Conservation (phyloP, 2,797 vertebrate genomes). For the Miichthys miiuy region DNA sequence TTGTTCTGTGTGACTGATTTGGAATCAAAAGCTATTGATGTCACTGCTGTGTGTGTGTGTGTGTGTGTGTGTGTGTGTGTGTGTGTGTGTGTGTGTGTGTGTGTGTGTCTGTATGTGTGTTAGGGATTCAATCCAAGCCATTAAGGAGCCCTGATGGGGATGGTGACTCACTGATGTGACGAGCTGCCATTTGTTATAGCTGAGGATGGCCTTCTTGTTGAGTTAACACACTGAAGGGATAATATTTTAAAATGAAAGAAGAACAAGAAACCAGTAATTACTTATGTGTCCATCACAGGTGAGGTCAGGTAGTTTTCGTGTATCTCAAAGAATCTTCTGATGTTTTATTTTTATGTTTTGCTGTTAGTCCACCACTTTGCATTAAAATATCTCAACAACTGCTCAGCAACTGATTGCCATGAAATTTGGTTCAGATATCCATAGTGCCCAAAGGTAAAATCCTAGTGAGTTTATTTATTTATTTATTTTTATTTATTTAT, state of each 20-base stretch:
- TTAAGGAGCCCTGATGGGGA: conserved; percentile 9
- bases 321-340: neutral
- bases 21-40: conserved; percentile 32
- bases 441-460: neutral
- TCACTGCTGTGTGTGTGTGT: neutral
- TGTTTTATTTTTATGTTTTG: neutral
- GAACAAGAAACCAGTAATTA: conserved; percentile 2
- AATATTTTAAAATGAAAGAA: conserved; percentile 3
- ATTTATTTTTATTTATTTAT: neutral
- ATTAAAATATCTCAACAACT: neutral
- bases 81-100: neutral
- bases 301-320: neutral
- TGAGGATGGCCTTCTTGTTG: neutral
- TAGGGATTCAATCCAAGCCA: conserved; percentile 24
- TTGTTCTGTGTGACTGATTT: conserved; percentile 22
- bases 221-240: conserved; percentile 1
- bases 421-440: neutral
- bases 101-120: neutral
- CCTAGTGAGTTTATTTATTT: too few species aligned
- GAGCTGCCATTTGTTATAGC: conserved; percentile 30
- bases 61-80: too few species aligned
- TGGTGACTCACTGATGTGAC: conserved; percentile 45
- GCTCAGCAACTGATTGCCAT: neutral
- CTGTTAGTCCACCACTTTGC: neutral
- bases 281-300: neutral